Base-by-base conservation (phyloP, 2,888 invertebrate species). In the Nematopogon swammerdamellus region DNA sequence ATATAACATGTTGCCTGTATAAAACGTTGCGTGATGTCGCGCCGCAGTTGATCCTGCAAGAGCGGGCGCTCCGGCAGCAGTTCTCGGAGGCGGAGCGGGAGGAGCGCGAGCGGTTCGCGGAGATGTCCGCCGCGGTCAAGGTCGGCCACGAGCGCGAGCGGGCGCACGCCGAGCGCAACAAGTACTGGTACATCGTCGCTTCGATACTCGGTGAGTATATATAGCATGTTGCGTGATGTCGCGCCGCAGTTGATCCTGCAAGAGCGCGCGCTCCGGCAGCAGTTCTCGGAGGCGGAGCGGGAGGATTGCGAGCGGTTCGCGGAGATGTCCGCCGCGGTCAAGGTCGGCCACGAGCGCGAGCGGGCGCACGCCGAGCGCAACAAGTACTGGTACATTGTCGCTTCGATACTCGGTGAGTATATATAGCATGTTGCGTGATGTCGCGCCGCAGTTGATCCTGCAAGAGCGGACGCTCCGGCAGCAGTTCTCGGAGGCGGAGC, bases 141-240 rank as follows among this genome's bases (percentile, higher is more conserved):
- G 84, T 90, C 6, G 90, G 90, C 17, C 92, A 94, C 62, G 93
- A 94, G 65, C 82, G 89, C 50, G 93, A 94, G 65, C 69, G 92
- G 36, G 86, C 89, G 0, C 88, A 92, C 59, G 85, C 89, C 3
- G 92, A 93, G 64, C 81, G 89, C 50, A 91, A 92, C 51, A 93
- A 93, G 68, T 93, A 93, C 65, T 91, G 91, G 86, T 88, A 88
- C 53, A 82, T 91, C 50, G 85, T 88, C 44, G 88, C 87, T 5
- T 88, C 89, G 4, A 75, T 89, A 55, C 70, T 86, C 30, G 80
- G 80, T 77, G 53, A 69, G 70, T 50, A 25, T 4, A 25, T 25
- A 8, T 25, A 6, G 25, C 25, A 25, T 25, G 25, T 25, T 25
- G 25, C n/a, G n/a, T n/a, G n/a, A n/a, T n/a, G n/a, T n/a, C n/a